Percentiles rank a stretch among this genome's conserved stretches.
Evolutionary conservation across 2,888 invertebrate genomes (phyloP).

Genomic region (Agriopis aurantiaria): DNA sequence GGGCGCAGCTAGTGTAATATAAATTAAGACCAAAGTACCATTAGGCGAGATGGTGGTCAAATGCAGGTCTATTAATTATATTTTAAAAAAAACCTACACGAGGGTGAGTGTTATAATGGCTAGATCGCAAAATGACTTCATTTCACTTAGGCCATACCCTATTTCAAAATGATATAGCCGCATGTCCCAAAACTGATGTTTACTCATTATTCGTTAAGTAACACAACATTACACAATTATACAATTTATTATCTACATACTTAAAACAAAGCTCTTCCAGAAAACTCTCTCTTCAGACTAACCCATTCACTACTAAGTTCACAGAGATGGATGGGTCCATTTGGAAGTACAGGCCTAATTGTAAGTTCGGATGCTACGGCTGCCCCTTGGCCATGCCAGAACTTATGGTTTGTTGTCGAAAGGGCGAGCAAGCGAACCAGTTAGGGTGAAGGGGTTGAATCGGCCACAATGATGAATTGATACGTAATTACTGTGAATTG

Average conservation of each 20-base stretch:
- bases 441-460: slow-evolving; percentile 25
- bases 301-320: slow-evolving; percentile 66
- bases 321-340: slow-evolving; percentile 72
- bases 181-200: too few relatives aligned
- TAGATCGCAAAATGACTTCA: too few relatives aligned
- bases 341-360: slow-evolving; percentile 69
- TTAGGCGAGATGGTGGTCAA: too few relatives aligned
- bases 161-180: too few relatives aligned
- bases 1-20: too few relatives aligned
- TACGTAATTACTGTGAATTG: slow-evolving; percentile 24
- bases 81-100: too few relatives aligned
- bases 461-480: slow-evolving; percentile 32
- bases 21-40: too few relatives aligned
- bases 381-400: slow-evolving; percentile 28
- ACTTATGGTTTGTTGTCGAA: slow-evolving; percentile 51
- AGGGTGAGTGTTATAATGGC: too few relatives aligned
- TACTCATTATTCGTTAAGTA: too few relatives aligned
- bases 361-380: slow-evolving; percentile 57
- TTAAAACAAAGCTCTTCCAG: slow-evolving; percentile 32
- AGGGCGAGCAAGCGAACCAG: slow-evolving; percentile 31
- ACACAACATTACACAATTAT: too few relatives aligned
- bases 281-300: slow-evolving; percentile 40
- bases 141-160: too few relatives aligned
- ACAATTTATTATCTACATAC: background rate
- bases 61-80: too few relatives aligned